Evolutionary conservation across 2,888 invertebrate genomes (phyloP).

Genomic region (Reticulitermes lucifugus): DNA sequence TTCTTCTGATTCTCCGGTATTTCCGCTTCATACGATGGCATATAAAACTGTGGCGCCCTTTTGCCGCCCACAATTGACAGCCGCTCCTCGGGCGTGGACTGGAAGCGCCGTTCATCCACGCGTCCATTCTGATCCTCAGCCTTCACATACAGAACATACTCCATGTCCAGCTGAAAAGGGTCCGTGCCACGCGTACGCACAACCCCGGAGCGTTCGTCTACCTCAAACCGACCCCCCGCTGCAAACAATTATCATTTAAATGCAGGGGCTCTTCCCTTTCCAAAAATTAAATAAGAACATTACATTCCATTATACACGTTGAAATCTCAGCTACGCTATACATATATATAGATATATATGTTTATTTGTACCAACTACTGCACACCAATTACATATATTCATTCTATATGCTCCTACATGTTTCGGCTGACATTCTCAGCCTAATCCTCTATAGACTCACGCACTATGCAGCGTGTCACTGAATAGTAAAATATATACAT

Average conservation of each 20-base stretch:
- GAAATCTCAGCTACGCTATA: no score
- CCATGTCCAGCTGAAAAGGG: conserved; percentile 94
- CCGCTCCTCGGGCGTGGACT: conserved; percentile 91
- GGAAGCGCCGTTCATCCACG: conserved; percentile 89
- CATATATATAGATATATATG: no score
- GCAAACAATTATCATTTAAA: conserved; percentile 50
- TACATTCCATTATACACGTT: no score
- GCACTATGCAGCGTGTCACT: no score
- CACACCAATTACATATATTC: no score
- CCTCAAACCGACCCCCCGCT: conserved; percentile 80
- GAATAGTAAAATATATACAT: no score
- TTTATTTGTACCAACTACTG: no score
- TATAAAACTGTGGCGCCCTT: conserved; percentile 96
- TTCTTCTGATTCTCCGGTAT: conserved; percentile 97
- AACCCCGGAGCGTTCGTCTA: conserved; percentile 91
- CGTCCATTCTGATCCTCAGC: conserved; percentile 96
- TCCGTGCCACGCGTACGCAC: conserved; percentile 92
- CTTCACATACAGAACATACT: conserved; percentile 95
- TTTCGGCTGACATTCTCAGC: no score
- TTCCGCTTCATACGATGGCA: conserved; percentile 93
- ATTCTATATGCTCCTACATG: no score
- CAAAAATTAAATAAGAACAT: no score
- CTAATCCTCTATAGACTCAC: no score
- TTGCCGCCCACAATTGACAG: conserved; percentile 97
- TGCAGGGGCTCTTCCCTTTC: no score